Conservation (phyloP, 92 coral and sea anemone genomes). For the Galaxea fascicularis region DNA sequence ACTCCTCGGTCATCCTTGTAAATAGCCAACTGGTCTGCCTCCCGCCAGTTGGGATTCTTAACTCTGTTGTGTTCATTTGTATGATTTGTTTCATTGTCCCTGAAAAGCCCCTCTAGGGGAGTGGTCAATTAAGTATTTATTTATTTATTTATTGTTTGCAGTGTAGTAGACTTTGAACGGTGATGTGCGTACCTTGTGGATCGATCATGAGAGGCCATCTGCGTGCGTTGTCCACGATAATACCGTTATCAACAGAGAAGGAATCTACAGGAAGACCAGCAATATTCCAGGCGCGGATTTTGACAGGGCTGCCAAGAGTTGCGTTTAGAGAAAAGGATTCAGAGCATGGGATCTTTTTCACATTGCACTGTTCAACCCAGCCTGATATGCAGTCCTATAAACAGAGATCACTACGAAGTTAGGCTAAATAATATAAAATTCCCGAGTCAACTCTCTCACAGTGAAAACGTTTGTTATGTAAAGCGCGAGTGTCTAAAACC, state of each 20-base stretch:
- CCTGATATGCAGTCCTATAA: slow-evolving; percentile 82
- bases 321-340: slow-evolving; percentile 91
- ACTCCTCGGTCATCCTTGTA: no score
- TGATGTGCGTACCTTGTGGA: slow-evolving; percentile 83
- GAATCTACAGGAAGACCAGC: slow-evolving; percentile 98
- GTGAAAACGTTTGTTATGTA: no score
- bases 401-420: not conserved
- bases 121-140: no score
- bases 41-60: no score
- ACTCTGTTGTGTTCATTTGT: no score
- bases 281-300: slow-evolving; percentile 98
- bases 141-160: no score
- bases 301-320: slow-evolving; percentile 96
- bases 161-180: not conserved
- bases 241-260: slow-evolving; percentile 96
- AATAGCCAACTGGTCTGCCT: no score
- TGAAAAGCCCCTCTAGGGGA: no score
- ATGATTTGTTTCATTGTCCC: no score
- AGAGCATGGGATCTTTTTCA: slow-evolving; percentile 88
- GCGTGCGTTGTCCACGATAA: slow-evolving; percentile 94
- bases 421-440: no score
- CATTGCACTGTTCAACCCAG: slow-evolving; percentile 87
- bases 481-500: no score
- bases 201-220: slow-evolving; percentile 99
- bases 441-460: no score